Evolutionary conservation across 1,140 invertebrate species (phyloP).

Genomic region (Penaeus vannamei): DNA sequence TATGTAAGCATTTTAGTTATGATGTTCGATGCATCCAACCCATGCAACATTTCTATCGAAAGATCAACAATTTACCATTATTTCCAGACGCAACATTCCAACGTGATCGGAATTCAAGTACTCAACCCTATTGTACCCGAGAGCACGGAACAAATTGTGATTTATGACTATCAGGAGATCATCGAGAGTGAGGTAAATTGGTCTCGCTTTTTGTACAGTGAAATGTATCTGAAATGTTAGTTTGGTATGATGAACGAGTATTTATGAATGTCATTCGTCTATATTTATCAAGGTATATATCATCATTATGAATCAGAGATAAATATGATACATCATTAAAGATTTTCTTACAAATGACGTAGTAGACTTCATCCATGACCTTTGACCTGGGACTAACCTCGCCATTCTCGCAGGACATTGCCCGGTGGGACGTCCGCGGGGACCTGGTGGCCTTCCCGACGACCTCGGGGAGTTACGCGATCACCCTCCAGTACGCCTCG

Average conservation of each 20-base stretch:
- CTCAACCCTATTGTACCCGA: constrained; percentile 90
- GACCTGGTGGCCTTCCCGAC: constrained; percentile 90
- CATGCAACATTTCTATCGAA: too few relatives aligned
- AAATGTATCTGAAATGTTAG: not conserved
- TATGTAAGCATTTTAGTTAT: too few relatives aligned
- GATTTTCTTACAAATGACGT: too few relatives aligned
- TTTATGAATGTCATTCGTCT: not conserved
- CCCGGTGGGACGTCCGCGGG: constrained; percentile 82
- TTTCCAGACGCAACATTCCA: constrained; percentile 68
- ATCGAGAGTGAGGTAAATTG: constrained; percentile 46
- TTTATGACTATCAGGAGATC: constrained; percentile 77
- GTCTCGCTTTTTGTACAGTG: not conserved
- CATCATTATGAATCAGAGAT: not conserved
- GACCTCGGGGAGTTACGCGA: constrained; percentile 85
- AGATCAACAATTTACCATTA: constrained; percentile 33
- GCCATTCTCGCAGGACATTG: constrained; percentile 70
- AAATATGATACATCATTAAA: not conserved
- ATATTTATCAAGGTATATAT: not conserved
- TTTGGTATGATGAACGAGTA: not conserved
- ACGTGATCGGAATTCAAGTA: constrained; percentile 71
- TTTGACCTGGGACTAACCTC: too few relatives aligned
- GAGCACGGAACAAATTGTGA: constrained; percentile 85
- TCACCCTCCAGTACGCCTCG: constrained; percentile 87
- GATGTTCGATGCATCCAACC: too few relatives aligned
- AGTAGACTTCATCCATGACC: too few relatives aligned